Evolutionary conservation across 2,888 invertebrate species (phyloP).

Genomic region (Xylocampa areola): DNA sequence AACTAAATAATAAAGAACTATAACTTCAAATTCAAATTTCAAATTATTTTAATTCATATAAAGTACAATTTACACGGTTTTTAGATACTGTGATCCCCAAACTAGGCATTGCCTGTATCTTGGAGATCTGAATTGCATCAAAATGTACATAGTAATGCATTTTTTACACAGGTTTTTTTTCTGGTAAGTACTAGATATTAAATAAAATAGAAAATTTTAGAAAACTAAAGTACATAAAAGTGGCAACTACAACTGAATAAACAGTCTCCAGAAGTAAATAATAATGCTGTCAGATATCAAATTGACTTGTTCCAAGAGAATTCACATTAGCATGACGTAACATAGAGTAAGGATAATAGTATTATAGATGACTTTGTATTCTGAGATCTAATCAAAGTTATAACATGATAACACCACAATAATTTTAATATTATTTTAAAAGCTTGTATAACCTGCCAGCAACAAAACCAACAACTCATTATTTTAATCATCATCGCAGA

Average conservation of each 20-base stretch:
- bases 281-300: background rate
- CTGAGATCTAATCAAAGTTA: slow-evolving; percentile 14
- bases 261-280: background rate
- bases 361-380: slow-evolving; percentile 15
- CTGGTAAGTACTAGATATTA: too few species aligned
- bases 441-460: slow-evolving; percentile 53
- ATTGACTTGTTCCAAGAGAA: background rate
- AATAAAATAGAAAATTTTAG: too few species aligned
- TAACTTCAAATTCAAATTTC: too few species aligned
- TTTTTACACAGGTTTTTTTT: too few species aligned
- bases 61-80: too few species aligned
- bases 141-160: too few species aligned
- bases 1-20: too few species aligned
- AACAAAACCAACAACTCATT: slow-evolving; percentile 59
- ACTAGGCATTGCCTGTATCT: too few species aligned
- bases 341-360: slow-evolving; percentile 1
- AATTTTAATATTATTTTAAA: slow-evolving; percentile 49
- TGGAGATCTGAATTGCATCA: too few species aligned
- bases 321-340: background rate
- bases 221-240: too few species aligned
- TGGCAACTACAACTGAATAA: background rate
- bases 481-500: slow-evolving; percentile 68
- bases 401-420: slow-evolving; percentile 32
- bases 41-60: too few species aligned
- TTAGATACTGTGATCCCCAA: too few species aligned